Evolutionary conservation across 2,888 invertebrate species (phyloP), one percentile per base, ranked within the genome.

Genomic region (Digitonthophagus gazella): DNA sequence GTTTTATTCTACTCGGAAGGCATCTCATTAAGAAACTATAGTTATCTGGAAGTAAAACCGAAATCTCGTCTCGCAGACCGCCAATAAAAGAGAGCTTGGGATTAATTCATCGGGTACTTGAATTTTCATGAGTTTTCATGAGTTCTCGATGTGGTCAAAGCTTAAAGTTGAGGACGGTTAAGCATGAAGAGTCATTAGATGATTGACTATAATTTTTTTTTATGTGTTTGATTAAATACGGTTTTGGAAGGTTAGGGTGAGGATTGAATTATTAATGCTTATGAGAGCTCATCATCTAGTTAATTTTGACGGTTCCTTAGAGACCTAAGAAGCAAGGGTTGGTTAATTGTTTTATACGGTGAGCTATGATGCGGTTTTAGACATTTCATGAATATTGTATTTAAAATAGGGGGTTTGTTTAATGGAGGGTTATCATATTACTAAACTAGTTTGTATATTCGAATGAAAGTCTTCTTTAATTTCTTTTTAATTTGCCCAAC

Each of bases 81-180:
- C n/a, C 28, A 44, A 44, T 44, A 44, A 44, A 44, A 44, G 28
- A 44, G 28, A 44, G 8, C 11, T 11, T 44, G 6, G 11, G 11
- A 44, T 44, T 44, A 44, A 44, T 44, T 44, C 28, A 44, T 61
- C 20, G n/a, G 3, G 19, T 8, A 19, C 18, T 61, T 61, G 61
- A 61, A 61, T 61, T 61, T 67, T 67, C 67, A 67, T 67, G 67
- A 67, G 67, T 19, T 22, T 15, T 3, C 55, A 6, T 28, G 5
- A 18, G 19, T 28, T 58, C 20, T 58, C 20, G n/a, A n/a, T n/a
- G n/a, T n/a, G n/a, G n/a, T n/a, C n/a, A n/a, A n/a, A n/a, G n/a
- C n/a, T n/a, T n/a, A 65, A 44, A 14, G 54, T 65, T 18, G 15
- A 44, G 14, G 15, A 28, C 18, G 6, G 22, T 18, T 54, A n/a